These are phyloP conservation scores for Drosophila mayri DNA, from an alignment of 1,140 invertebrate genomes.

Conservation along the genomic window DNA sequence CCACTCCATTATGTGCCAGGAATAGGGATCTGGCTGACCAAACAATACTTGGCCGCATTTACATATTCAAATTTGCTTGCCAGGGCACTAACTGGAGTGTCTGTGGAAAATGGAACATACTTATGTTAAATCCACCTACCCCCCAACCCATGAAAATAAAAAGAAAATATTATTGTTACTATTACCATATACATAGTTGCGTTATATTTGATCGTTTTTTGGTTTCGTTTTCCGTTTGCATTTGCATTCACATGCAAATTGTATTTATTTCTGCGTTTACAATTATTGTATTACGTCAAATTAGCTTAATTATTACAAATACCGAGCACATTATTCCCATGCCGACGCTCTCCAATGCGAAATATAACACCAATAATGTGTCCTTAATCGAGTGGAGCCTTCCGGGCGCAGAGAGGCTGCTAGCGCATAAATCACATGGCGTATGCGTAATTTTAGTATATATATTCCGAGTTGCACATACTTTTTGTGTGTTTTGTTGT, in stretches of 20 bases:
- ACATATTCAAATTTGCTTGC: conserved; percentile 35
- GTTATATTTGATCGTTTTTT: conserved; percentile 39
- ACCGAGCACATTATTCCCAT: conserved; percentile 44
- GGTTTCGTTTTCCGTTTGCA: conserved; percentile 16
- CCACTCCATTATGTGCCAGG: not conserved
- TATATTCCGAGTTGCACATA: conserved; percentile 17
- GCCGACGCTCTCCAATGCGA: too few relatives aligned
- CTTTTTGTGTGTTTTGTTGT: conserved; percentile 16
- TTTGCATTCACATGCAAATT: conserved; percentile 18
- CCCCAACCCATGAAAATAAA: not conserved
- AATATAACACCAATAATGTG: conserved; percentile 27
- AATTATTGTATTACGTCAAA: conserved; percentile 82
- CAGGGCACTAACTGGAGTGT: conserved; percentile 1
- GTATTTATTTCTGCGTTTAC: conserved; percentile 57
- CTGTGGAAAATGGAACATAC: conserved; percentile 13
- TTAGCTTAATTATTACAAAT: conserved; percentile 78
- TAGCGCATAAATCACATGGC: conserved; percentile 76
- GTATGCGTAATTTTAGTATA: conserved; percentile 41
- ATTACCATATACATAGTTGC: conserved; percentile 44
- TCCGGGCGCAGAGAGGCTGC: conserved; percentile 42
- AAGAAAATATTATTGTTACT: conserved; percentile 12
- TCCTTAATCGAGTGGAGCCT: conserved; percentile 31
- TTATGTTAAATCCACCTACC: conserved; percentile 6
- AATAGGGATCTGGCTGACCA: conserved; percentile 19
- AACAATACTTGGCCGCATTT: conserved; percentile 40